Conservation (phyloP, 2,888 invertebrate species). For the Agrotis segetum region DNA sequence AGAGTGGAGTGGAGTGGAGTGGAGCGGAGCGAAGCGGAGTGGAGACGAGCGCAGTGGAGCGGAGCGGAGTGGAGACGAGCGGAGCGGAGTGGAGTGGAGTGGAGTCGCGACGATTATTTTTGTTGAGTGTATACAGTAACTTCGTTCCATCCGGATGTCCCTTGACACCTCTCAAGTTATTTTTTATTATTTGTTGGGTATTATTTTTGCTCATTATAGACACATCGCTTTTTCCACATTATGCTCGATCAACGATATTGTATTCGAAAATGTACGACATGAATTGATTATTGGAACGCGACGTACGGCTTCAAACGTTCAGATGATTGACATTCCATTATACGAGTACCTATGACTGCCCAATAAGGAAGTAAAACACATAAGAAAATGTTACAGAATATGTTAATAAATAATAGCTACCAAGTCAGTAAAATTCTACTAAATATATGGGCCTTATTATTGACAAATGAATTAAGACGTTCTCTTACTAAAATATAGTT, state of each 20-base stretch:
- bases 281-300: constrained; percentile 9
- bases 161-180: too few species aligned
- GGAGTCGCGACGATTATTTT: too few species aligned
- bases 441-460: not conserved
- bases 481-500: too few species aligned
- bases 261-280: constrained; percentile 23
- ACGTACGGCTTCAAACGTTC: constrained; percentile 36
- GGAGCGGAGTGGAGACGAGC: too few species aligned
- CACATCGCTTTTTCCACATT: not conserved
- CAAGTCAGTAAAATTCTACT: not conserved
- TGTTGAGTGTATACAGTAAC: too few species aligned
- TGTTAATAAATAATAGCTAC: constrained; percentile 10
- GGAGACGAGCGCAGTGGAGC: too few species aligned
- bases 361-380: constrained; percentile 2
- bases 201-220: not conserved
- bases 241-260: constrained; percentile 10
- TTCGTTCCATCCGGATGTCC: too few species aligned
- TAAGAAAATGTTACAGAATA: not conserved
- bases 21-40: too few species aligned
- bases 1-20: too few species aligned
- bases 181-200: too few species aligned
- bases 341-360: not conserved
- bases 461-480: too few species aligned
- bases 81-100: too few species aligned
- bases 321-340: constrained; percentile 45